Percentiles rank a stretch among this genome's conserved stretches.
Conservation (phyloP, 2,888 invertebrate genomes). For the Brachycybe producta region DNA sequence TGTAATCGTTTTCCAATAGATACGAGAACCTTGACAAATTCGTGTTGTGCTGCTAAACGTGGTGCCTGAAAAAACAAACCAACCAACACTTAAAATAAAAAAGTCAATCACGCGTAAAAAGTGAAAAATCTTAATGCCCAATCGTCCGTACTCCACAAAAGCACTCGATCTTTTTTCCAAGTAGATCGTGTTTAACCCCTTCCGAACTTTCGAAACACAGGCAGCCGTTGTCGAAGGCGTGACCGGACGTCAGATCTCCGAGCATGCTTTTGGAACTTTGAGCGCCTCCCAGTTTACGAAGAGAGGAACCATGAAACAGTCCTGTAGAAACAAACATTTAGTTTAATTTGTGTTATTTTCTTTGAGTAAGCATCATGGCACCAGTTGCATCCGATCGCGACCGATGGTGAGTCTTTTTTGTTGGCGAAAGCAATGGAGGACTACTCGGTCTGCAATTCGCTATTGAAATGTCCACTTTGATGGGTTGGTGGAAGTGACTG, state of each 20-base stretch:
- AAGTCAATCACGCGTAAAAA: neutral
- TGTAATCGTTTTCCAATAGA: slow-evolving; percentile 71
- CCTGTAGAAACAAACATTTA: slow-evolving; percentile 15
- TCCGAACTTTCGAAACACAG: slow-evolving; percentile 75
- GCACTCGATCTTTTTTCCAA: slow-evolving; percentile 62
- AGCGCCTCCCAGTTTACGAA: slow-evolving; percentile 14
- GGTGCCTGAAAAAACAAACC: slow-evolving; percentile 49
- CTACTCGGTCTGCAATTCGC: slow-evolving; percentile 22
- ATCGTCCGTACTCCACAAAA: slow-evolving; percentile 50
- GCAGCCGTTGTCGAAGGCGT: slow-evolving; percentile 95
- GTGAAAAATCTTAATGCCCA: no score
- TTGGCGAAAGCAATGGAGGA: slow-evolving; percentile 27
- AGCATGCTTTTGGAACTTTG: slow-evolving; percentile 34
- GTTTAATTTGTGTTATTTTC: no score
- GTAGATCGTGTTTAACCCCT: slow-evolving; percentile 60
- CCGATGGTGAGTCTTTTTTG: slow-evolving; percentile 67
- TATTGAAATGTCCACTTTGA: neutral
- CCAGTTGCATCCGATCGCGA: slow-evolving; percentile 59
- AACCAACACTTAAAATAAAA: neutral
- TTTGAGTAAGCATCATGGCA: no score
- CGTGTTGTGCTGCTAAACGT: slow-evolving; percentile 64
- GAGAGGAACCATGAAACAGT: slow-evolving; percentile 13
- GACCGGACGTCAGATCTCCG: slow-evolving; percentile 83
- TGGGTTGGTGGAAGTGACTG: slow-evolving; percentile 27
- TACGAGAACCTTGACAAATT: slow-evolving; percentile 74